A percentile compares a stretch with the other conserved stretches of the same genome.
Evolutionary conservation across 2,113 vertebrate genomes (phyloP).

Genomic region (Rhinopithecus roxellana): DNA sequence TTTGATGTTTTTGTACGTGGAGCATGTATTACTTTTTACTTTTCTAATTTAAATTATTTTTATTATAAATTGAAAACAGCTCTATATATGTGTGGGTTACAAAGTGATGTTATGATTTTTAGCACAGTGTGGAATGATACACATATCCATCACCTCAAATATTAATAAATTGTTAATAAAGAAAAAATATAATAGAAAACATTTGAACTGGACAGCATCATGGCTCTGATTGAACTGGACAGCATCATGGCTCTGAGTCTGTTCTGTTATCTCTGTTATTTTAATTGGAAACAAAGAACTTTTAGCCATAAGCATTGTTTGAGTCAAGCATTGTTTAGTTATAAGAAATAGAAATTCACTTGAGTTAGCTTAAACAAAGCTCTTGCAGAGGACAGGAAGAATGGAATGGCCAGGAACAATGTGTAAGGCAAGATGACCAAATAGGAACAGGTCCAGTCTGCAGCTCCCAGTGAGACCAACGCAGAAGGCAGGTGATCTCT

Average conservation of each 20-base stretch:
- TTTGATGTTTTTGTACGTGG: not conserved
- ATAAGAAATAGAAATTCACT: not conserved
- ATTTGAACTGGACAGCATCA: not conserved
- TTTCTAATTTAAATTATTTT: conserved; percentile 16
- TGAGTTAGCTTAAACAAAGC: not conserved
- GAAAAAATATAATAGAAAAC: not conserved
- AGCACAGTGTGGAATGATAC: not conserved
- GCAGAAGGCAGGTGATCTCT: too few species aligned
- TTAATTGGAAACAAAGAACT: not conserved
- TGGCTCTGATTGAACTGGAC: not conserved
- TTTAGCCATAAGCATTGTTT: not conserved
- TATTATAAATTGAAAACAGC: not conserved
- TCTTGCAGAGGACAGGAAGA: not conserved
- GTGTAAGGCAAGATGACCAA: too few species aligned
- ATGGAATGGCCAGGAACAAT: not conserved
- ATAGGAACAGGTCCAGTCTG: too few species aligned
- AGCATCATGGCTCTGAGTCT: not conserved
- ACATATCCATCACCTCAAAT: not conserved
- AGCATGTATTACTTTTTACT: not conserved
- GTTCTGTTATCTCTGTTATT: not conserved
- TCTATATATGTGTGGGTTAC: not conserved
- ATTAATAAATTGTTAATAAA: not conserved
- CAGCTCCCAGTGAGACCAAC: too few species aligned
- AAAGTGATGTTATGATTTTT: not conserved
- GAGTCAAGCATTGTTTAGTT: not conserved